phyloP scores from a whole-genome alignment of 2,888 invertebrate genomes.

The Rhopalosiphum nymphaeae region DNA sequence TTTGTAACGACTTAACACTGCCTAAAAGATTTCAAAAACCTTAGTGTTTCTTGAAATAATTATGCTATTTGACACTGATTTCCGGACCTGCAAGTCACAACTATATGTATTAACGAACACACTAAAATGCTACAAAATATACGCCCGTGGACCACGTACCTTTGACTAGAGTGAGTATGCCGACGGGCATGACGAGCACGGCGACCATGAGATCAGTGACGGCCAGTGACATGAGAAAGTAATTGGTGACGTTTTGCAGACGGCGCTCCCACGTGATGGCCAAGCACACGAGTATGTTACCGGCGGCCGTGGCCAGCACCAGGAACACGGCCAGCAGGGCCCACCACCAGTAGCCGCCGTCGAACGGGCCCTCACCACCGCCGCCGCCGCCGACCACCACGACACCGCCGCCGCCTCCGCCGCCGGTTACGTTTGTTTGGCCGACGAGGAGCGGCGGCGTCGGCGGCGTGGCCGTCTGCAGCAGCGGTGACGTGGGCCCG shows the following conservation, averaged over 20 bases:
- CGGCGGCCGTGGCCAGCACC: conserved; percentile 88
- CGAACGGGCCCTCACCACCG: conserved; percentile 77
- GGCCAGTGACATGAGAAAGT: conserved; percentile 95
- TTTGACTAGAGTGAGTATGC: conserved; percentile 84
- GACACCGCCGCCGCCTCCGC: conserved; percentile 75
- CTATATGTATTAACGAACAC: not conserved
- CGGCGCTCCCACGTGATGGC: conserved; percentile 93
- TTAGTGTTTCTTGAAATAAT: not conserved
- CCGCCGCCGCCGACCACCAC: conserved; percentile 82
- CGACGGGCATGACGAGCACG: conserved; percentile 94
- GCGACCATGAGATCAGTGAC: conserved; percentile 96
- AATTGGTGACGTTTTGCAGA: conserved; percentile 96
- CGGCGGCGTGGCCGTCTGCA: conserved; percentile 40
- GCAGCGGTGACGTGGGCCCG: conserved; percentile 43
- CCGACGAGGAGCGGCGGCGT: conserved; percentile 46
- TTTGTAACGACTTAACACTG: not conserved
- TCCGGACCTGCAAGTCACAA: not conserved
- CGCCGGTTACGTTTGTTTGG: conserved; percentile 26
- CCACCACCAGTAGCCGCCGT: conserved; percentile 73
- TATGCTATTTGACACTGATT: not conserved
- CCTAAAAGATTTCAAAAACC: not conserved
- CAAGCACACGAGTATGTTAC: conserved; percentile 93
- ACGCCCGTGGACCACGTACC: conserved; percentile 75
- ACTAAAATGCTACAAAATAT: not conserved
- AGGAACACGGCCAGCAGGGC: conserved; percentile 85